Base-by-base conservation (phyloP, 2,797 vertebrate genomes). In the Eleutherodactylus coqui region DNA sequence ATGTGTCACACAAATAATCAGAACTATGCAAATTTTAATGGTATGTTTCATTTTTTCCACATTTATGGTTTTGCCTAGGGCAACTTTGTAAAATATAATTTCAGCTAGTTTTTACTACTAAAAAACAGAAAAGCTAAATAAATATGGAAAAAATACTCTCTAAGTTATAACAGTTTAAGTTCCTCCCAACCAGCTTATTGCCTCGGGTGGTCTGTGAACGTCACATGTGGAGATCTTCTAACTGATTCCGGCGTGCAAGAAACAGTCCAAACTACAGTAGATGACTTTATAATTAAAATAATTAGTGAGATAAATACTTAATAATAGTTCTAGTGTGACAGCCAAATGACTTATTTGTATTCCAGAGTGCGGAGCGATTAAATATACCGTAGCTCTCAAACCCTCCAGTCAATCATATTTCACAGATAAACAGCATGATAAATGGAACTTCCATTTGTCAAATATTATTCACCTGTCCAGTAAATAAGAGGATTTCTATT, bases 401-500 rank as follows among this genome's bases (percentile, higher is more conserved):
- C 43, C 60, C 6, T 49, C 2, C 82, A 87, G 89, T 91, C 89
- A 90, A 91, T 92, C 85, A 43, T 90, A 92, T 90, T 8, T n/a
- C 85, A 91, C 70, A 85, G 90, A 90, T 89, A 87, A 91, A 93
- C 92, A 89, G 87, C 82, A 87, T 82, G 84, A 91, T 88, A 91
- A 90, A 79, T 90, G 83, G 91, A 90, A 62, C 55, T n/a, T 41
- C 88, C 58, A 89, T 92, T 93, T 89, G 83, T 90, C 89, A 91
- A 91, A 91, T 47, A 36, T 90, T 92, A 92, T 92, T 90, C 64
- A 88, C 92, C 92, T 94, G 91, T 72, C 88, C 87, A 90, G 90
- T 92, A 92, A 93, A 93, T 94, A 92, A 91, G 90, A 87, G 87
- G 91, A 90, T 90, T 91, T 90, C 85, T 92, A 93, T 93, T 92